Conservation (phyloP, 2,113 vertebrate species). For the Microtus oregoni region DNA sequence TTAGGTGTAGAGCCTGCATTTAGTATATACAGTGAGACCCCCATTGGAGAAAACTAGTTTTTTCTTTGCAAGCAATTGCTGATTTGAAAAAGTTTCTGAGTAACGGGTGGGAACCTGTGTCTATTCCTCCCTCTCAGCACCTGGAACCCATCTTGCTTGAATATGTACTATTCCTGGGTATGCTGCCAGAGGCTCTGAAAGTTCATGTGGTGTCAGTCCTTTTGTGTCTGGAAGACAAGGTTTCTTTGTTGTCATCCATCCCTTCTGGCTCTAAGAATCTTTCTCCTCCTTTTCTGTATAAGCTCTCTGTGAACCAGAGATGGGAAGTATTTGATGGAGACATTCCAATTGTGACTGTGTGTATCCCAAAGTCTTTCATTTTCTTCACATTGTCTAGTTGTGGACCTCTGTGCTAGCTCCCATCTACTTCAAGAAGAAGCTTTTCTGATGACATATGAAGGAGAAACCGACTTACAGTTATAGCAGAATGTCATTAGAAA, state of each 20-base stretch:
- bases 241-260: background rate
- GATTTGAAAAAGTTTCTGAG: background rate
- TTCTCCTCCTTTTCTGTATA: background rate
- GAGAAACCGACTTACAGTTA: background rate
- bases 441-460: background rate
- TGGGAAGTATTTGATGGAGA: background rate
- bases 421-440: background rate
- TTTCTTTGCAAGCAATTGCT: background rate
- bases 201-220: background rate
- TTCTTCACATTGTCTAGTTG: background rate
- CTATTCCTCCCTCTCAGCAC: background rate
- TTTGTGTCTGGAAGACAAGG: background rate
- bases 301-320: background rate
- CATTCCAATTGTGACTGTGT: background rate
- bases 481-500: background rate
- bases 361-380: background rate
- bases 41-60: background rate
- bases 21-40: background rate
- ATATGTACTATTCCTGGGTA: background rate
- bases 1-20: background rate
- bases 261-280: background rate
- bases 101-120: background rate
- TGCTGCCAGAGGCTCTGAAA: background rate
- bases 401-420: background rate
- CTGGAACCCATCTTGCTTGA: background rate